Base-by-base conservation (phyloP, 2,113 vertebrate genomes). In the Pontoporia blainvillei region DNA sequence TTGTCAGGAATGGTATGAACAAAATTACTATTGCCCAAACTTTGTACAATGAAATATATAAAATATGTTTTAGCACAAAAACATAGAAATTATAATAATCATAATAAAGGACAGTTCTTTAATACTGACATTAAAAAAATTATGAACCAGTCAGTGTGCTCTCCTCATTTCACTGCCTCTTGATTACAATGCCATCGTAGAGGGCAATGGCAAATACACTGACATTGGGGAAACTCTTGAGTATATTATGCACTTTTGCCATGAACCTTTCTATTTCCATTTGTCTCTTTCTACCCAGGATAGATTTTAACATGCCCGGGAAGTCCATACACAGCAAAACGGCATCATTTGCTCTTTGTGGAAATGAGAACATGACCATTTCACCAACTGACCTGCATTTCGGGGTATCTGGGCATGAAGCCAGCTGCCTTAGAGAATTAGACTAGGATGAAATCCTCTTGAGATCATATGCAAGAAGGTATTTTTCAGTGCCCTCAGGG, bases 401-500 rank as follows among this genome's bases (percentile, higher is more conserved):
- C 4, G 10, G 75, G 49, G 27, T 76, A 61, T 90, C 97, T 94
- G 92, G 94, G 94, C 90, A 67, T 85, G 61, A 90, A 92, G 92
- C 95, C 97, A 94, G 49, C 44, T 95, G 64, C 21, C 52, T 86
- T 59, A 75, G 52, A 86, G 67, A 95, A 96, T 90, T 81, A 96
- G 21, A 90, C 21, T 20, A 75, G 12, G 57, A 71, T 44, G 46
- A 89, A 87, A 67, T 82, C 44, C 44, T 97, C 64, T 73, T 62
- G 64, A 92, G 87, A 90, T 96, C 75, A 90, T 76, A 75, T 71
- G 21, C 84, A 76, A 66, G 62, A 90, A 92, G 59, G 21, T 87
- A 76, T 92, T 96, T 94, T 90, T 92, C 75, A 76, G 25, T 82
- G 75, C 46, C 73, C 49, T 86, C 3, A 29, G 39, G 84, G 90